phyloP scores from a whole-genome alignment of 2,888 invertebrate genomes.

The Coenonympha glycerion region DNA sequence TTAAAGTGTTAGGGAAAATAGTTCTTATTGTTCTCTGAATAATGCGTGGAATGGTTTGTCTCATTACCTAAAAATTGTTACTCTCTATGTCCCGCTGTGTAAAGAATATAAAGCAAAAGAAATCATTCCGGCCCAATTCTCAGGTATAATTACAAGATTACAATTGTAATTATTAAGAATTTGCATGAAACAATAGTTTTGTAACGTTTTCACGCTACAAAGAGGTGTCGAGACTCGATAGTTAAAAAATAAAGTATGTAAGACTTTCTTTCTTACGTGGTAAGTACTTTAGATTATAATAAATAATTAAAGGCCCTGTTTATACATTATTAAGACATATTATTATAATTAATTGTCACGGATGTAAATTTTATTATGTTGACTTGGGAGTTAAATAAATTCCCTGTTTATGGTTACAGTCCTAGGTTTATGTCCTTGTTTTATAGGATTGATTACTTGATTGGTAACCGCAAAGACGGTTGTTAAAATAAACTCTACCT shows the following conservation, averaged over 20 bases:
- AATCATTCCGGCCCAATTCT: conserved; percentile 54
- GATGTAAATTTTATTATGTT: conserved; percentile 6
- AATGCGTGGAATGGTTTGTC: conserved; percentile 13
- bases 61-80: conserved; percentile 4
- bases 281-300: conserved; percentile 4
- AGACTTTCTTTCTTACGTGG: no score
- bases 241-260: neutral
- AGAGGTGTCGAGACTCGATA: neutral
- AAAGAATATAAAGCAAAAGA: conserved; percentile 25
- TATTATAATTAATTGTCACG: neutral
- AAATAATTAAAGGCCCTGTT: conserved; percentile 5
- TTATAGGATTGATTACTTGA: neutral
- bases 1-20: neutral
- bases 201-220: conserved; percentile 27
- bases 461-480: neutral
- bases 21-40: conserved; percentile 13
- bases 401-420: conserved; percentile 4
- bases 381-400: conserved; percentile 12
- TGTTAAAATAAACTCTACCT: neutral
- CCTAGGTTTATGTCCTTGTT: neutral
- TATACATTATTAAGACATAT: conserved; percentile 8
- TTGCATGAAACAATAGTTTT: conserved; percentile 39
- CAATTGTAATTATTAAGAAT: conserved; percentile 32
- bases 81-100: conserved; percentile 21
- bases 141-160: conserved; percentile 43